Percentiles rank a stretch among this genome's conserved stretches.
Conservation (phyloP, 2,888 invertebrate genomes). For the Autographa pulchrina region DNA sequence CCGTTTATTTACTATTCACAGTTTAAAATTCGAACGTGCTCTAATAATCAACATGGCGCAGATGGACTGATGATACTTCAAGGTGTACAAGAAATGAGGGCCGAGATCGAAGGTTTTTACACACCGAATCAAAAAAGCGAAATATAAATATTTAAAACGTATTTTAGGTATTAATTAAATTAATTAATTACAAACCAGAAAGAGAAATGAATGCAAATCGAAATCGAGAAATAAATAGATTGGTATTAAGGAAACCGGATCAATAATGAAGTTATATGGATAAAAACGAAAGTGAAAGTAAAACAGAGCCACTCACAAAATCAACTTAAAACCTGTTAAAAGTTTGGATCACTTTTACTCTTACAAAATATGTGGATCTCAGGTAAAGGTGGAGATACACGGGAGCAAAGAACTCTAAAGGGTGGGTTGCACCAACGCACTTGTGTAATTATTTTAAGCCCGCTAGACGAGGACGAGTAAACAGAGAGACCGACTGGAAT, state of each 20-base stretch:
- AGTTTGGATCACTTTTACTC: conserved; percentile 72
- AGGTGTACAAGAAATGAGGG: conserved; percentile 56
- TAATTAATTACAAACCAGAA: conserved; percentile 16
- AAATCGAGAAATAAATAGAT: conserved; percentile 14
- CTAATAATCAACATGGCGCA: conserved; percentile 82
- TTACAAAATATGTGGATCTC: conserved; percentile 58
- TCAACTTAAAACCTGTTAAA: conserved; percentile 74
- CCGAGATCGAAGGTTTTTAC: conserved; percentile 39
- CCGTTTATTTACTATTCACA: conserved; percentile 87
- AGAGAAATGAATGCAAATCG: conserved; percentile 47
- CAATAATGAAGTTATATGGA: conserved; percentile 46
- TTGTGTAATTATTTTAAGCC: conserved; percentile 88
- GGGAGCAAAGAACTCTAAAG: conserved; percentile 76
- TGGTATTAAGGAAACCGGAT: conserved; percentile 43
- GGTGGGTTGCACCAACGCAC: conserved; percentile 76
- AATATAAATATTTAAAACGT: background rate
- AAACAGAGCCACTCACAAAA: conserved; percentile 59
- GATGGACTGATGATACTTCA: conserved; percentile 69
- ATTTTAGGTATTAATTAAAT: background rate
- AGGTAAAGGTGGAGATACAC: conserved; percentile 65
- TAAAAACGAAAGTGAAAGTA: conserved; percentile 78
- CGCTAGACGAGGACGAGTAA: conserved; percentile 78
- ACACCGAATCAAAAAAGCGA: background rate
- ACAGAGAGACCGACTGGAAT: conserved; percentile 80
- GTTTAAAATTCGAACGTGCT: conserved; percentile 84